Percentiles rank a stretch among this genome's conserved stretches.
phyloP scores from a whole-genome alignment of 2,888 invertebrate species.

The Drosophila formosana region DNA sequence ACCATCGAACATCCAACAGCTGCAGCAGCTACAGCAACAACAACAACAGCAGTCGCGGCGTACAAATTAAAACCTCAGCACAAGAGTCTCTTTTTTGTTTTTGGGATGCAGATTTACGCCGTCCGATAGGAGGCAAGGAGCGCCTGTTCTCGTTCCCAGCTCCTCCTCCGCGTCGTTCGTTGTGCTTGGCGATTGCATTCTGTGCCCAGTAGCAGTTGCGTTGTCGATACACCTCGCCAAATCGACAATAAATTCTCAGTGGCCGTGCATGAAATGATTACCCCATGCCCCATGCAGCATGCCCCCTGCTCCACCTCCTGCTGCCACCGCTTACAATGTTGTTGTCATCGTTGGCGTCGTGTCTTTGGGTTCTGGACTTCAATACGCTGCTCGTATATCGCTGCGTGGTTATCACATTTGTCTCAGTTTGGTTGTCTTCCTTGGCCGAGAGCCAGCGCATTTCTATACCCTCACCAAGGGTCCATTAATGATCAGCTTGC shows the following conservation, averaged over 20 bases:
- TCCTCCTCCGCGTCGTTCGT: background rate
- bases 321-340: conserved; percentile 10
- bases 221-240: conserved; percentile 85
- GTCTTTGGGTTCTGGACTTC: conserved; percentile 56
- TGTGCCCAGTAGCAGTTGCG: conserved; percentile 85
- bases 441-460: conserved; percentile 28
- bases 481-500: background rate
- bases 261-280: conserved; percentile 69
- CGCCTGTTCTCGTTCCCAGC: conserved; percentile 22
- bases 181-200: conserved; percentile 36
- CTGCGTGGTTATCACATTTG: conserved; percentile 82
- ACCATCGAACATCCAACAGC: conserved; percentile 13
- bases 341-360: conserved; percentile 63
- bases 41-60: conserved; percentile 36
- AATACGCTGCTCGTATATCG: conserved; percentile 70
- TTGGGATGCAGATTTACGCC: conserved; percentile 73
- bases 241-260: conserved; percentile 85
- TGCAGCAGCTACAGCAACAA: conserved; percentile 26
- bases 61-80: conserved; percentile 82
- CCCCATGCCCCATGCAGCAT: conserved; percentile 2
- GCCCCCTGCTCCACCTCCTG: background rate
- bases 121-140: conserved; percentile 62
- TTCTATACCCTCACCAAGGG: conserved; percentile 10
- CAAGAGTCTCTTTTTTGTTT: conserved; percentile 34
- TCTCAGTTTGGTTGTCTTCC: conserved; percentile 69